Base-by-base conservation (phyloP, 2,888 invertebrate genomes). In the Eledone cirrhosa region DNA sequence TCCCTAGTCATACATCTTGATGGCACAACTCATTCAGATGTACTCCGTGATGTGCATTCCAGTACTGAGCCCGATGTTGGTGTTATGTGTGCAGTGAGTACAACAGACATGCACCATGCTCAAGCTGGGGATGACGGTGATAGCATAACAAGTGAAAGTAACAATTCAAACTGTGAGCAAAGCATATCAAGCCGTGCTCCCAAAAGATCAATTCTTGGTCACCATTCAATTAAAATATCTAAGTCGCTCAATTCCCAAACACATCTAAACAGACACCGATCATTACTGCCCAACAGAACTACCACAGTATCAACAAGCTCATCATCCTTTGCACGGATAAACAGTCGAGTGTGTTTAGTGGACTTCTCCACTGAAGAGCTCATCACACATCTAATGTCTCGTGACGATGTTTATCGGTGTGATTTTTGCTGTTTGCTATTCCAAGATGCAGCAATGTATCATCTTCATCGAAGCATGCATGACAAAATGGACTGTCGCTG, bases 401-500 rank as follows among this genome's bases (percentile, higher is more conserved):
- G 86, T 41, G 85, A 86, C 74, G 85, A 84, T 78, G 83, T 84
- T 14, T 83, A 83, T 78, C 83, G 83, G 65, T 86, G 86, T 80
- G 85, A 85, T 74, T 86, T 83, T 77, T 86, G 86, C 65, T 83
- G 84, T 74, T 80, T 85, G 69, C 82, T 86, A 13, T 86, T 86
- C 78, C 84, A 84, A 24, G 86, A 86, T 80, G 83, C 84, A 0
- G 86, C 86, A 53, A 85, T 86, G 86, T 86, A 85, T 78, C 85
- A 86, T 78, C 80, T 86, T 41, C 86, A 86, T 74, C 82, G 84
- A 31, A 84, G 85, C 77, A 85, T 86, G 86, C 86, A 86, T 75
- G 86, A 86, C 78, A 86, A 86, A 79, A 84, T 84, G 84, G 86
- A 86, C 78, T 81, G 84, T 14, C 82, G 86, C 14, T 85, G 86